Percentiles rank a stretch among this genome's conserved stretches.
Evolutionary conservation across 2,888 invertebrate species (phyloP).

Genomic region (Drosophila ezoana): DNA sequence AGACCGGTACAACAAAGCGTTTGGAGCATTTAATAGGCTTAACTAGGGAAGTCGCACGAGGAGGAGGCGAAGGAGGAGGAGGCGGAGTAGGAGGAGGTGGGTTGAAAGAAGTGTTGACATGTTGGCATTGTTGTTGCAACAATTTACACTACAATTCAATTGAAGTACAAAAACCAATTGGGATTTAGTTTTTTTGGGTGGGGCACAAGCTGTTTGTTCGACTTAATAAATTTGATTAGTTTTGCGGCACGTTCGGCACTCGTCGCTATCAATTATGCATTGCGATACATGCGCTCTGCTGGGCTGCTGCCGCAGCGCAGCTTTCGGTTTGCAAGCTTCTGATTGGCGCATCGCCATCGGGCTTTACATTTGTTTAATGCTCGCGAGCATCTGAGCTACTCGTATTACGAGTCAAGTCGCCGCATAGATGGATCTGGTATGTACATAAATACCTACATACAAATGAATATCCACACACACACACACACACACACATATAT

Average conservation of each 20-base stretch:
- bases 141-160: slow-evolving; percentile 63
- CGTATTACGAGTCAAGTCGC: slow-evolving; percentile 45
- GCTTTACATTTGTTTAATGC: slow-evolving; percentile 32
- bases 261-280: background rate
- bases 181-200: slow-evolving; percentile 39
- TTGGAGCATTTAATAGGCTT: slow-evolving; percentile 76
- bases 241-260: slow-evolving; percentile 32
- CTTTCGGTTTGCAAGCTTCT: slow-evolving; percentile 36
- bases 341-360: slow-evolving; percentile 49
- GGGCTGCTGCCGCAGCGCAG: background rate
- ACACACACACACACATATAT: background rate
- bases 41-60: slow-evolving; percentile 52
- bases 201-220: slow-evolving; percentile 32
- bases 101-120: slow-evolving; percentile 64
- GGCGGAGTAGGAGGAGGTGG: background rate
- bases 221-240: slow-evolving; percentile 52
- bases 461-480: background rate
- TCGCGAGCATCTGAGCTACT: slow-evolving; percentile 43
- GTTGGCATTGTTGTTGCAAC: slow-evolving; percentile 49
- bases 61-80: too few species aligned
- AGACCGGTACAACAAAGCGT: slow-evolving; percentile 74
- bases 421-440: slow-evolving; percentile 8
- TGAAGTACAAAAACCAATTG: slow-evolving; percentile 51
- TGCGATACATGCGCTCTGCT: background rate
- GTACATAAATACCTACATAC: slow-evolving; percentile 16